These are phyloP conservation scores for Nomada hirtipes DNA, from an alignment of 2,888 invertebrate species.

Conservation along the genomic window DNA sequence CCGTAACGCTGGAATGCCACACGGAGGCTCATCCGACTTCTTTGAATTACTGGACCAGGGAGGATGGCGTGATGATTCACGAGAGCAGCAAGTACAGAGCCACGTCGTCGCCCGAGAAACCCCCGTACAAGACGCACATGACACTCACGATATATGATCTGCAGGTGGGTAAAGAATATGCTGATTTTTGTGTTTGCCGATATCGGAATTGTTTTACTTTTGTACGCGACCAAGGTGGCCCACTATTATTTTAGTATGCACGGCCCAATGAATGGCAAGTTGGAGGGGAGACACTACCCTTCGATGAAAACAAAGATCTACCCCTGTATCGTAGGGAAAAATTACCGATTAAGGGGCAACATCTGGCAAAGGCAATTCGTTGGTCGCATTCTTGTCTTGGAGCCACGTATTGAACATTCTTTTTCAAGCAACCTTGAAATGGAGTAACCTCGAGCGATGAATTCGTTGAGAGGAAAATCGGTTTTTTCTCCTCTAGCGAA, in stretches of 20 bases:
- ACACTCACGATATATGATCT: slow-evolving; percentile 92
- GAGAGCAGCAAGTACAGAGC: slow-evolving; percentile 91
- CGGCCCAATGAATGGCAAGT: background rate
- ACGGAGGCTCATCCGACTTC: slow-evolving; percentile 96
- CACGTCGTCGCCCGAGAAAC: slow-evolving; percentile 88
- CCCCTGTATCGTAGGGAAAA: background rate
- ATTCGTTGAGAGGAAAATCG: too few relatives aligned
- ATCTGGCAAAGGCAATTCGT: slow-evolving; percentile 15
- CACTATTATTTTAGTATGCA: slow-evolving; percentile 3
- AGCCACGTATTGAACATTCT: background rate
- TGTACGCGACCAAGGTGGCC: too few relatives aligned
- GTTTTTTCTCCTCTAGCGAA: too few relatives aligned
- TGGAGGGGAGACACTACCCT: background rate
- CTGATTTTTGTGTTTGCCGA: background rate
- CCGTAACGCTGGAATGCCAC: slow-evolving; percentile 94
- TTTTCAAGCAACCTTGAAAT: background rate
- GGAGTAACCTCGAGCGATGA: too few relatives aligned
- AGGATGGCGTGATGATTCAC: slow-evolving; percentile 95
- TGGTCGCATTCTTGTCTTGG: background rate
- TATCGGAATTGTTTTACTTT: background rate
- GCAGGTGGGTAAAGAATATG: slow-evolving; percentile 69
- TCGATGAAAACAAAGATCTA: background rate
- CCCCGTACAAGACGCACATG: slow-evolving; percentile 95
- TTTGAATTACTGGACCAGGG: slow-evolving; percentile 95
- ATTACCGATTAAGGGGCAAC: slow-evolving; percentile 6